Conservation (phyloP, 2,797 vertebrate genomes). For the Tangara arthus region DNA sequence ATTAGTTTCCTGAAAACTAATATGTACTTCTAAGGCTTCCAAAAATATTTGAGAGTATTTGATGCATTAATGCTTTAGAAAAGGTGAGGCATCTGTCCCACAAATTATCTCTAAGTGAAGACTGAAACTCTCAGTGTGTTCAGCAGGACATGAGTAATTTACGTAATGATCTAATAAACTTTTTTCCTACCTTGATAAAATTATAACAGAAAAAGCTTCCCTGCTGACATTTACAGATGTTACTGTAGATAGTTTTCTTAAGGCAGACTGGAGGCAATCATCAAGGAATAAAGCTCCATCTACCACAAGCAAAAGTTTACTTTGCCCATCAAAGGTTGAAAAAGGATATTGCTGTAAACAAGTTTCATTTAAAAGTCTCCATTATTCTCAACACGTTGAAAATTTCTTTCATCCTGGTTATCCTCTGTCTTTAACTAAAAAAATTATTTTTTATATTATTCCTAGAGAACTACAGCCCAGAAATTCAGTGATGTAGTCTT, state of each 20-base stretch:
- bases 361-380: background rate
- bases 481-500: background rate
- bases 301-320: background rate
- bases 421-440: background rate
- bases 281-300: background rate
- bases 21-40: background rate
- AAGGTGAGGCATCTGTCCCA: background rate
- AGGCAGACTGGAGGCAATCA: conserved; percentile 5
- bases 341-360: background rate
- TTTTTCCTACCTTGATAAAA: conserved; percentile 43
- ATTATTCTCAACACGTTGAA: background rate
- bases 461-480: background rate
- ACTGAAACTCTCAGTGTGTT: background rate
- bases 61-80: conserved; percentile 9
- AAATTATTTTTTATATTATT: background rate
- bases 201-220: conserved; percentile 29
- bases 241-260: conserved; percentile 16
- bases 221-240: conserved; percentile 35
- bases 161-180: conserved; percentile 1
- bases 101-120: background rate
- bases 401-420: background rate
- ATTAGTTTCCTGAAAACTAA: background rate
- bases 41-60: conserved; percentile 6
- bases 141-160: conserved; percentile 10
- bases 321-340: background rate